Evolutionary conservation across 2,888 invertebrate genomes (phyloP).

Genomic region (Rambutsinella grinnellia): DNA sequence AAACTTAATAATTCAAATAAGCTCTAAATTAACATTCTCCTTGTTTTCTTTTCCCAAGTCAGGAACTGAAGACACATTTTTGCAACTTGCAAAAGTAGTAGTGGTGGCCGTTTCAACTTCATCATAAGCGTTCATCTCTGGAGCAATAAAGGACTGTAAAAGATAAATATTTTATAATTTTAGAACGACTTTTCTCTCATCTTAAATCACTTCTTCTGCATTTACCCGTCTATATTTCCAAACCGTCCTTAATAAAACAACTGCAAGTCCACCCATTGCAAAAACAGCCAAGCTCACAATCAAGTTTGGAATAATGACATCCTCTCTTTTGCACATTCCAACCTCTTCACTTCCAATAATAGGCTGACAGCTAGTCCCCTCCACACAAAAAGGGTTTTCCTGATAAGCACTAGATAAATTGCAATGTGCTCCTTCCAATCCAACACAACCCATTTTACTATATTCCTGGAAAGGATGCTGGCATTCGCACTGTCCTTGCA

Average conservation of each 20-base stretch:
- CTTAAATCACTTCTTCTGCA: too few relatives aligned
- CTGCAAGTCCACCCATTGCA: too few relatives aligned
- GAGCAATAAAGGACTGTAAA: too few relatives aligned
- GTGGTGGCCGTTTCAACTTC: neutral
- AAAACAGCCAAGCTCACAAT: neutral
- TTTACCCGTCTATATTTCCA: too few relatives aligned
- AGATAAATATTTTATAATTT: too few relatives aligned
- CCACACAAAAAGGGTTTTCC: neutral
- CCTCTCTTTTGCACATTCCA: neutral
- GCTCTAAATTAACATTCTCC: too few relatives aligned
- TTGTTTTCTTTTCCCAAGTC: too few relatives aligned
- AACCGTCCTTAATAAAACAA: too few relatives aligned
- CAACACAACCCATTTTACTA: neutral
- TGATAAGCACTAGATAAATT: neutral
- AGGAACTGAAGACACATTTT: neutral
- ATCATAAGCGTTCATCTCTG: too few relatives aligned
- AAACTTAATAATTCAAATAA: too few relatives aligned
- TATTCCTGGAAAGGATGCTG: neutral
- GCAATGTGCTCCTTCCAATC: neutral
- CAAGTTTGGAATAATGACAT: neutral
- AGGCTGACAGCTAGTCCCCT: neutral
- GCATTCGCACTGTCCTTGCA: neutral
- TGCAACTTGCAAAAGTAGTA: neutral
- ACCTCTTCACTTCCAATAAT: neutral
- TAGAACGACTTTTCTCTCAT: too few relatives aligned